phyloP scores from a whole-genome alignment of 2,888 invertebrate genomes.

The Polydrusus cervinus region DNA sequence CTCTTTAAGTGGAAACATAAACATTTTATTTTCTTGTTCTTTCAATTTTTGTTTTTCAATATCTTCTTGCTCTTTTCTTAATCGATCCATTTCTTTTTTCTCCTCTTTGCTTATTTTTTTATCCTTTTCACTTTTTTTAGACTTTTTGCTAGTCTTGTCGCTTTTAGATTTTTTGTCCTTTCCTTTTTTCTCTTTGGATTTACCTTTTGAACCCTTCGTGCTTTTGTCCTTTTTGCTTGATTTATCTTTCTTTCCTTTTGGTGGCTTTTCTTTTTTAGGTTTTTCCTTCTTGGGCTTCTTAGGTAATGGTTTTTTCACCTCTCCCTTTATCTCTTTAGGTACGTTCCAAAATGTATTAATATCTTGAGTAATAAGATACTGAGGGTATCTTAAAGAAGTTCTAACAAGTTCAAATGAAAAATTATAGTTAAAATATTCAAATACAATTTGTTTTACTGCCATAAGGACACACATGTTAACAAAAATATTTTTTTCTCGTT shows the following conservation, averaged over 20 bases:
- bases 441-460: constrained; percentile 67
- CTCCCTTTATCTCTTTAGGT: constrained; percentile 66
- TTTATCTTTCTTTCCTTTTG: constrained; percentile 54
- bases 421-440: constrained; percentile 68
- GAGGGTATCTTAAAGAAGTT: constrained; percentile 63
- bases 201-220: constrained; percentile 19
- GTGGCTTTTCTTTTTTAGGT: constrained; percentile 57
- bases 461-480: constrained; percentile 65
- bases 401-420: constrained; percentile 68
- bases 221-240: constrained; percentile 45
- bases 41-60: constrained; percentile 60
- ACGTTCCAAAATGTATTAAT: constrained; percentile 66
- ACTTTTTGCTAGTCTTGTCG: constrained; percentile 58
- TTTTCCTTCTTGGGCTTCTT: constrained; percentile 61
- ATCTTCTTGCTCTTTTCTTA: constrained; percentile 61
- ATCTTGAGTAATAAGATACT: constrained; percentile 65
- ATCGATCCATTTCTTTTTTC: constrained; percentile 58
- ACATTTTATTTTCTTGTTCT: constrained; percentile 64
- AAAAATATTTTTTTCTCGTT: constrained; percentile 58
- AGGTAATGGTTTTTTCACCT: constrained; percentile 61
- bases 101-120: constrained; percentile 59
- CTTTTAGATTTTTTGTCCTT: constrained; percentile 58
- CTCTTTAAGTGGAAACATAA: constrained; percentile 67
- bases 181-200: constrained; percentile 58
- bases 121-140: constrained; percentile 60